phyloP scores from a whole-genome alignment of 2,113 vertebrate genomes.

The Tretioscincus oriximinensis region DNA sequence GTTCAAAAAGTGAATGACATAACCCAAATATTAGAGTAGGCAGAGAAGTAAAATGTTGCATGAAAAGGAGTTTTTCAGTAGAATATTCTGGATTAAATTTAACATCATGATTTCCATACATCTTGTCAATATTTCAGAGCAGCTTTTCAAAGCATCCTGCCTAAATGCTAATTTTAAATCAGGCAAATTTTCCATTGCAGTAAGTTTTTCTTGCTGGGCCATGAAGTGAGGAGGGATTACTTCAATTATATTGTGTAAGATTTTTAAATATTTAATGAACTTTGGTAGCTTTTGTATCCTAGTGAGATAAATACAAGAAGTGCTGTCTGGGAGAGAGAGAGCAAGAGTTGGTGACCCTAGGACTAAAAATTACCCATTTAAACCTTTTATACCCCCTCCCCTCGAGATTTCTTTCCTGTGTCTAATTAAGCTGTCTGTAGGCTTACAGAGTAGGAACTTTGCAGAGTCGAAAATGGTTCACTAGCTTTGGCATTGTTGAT shows the following conservation, averaged over 20 bases:
- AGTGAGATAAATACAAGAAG: conserved; percentile 61
- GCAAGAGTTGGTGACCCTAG: conserved; percentile 65
- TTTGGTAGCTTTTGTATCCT: conserved; percentile 42
- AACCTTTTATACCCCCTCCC: conserved; percentile 59
- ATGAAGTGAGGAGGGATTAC: conserved; percentile 55
- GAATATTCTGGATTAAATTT: conserved; percentile 13
- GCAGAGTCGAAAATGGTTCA: conserved; percentile 48
- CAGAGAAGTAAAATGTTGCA: background rate
- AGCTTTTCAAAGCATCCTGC: conserved; percentile 17
- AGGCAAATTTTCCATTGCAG: conserved; percentile 55
- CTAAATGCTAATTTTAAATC: conserved; percentile 46
- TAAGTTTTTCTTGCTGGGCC: conserved; percentile 44
- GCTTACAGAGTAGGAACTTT: conserved; percentile 58
- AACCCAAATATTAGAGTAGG: background rate
- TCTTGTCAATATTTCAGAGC: conserved; percentile 26
- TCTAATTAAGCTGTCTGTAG: conserved; percentile 66
- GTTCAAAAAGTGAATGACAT: conserved; percentile 30
- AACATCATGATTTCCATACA: background rate
- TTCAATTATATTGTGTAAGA: conserved; percentile 58
- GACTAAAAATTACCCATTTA: conserved; percentile 66
- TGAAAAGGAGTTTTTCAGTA: conserved; percentile 6
- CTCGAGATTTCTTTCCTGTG: conserved; percentile 63
- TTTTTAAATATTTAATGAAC: conserved; percentile 59
- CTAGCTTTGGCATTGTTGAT: conserved; percentile 24
- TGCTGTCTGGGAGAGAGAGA: conserved; percentile 64